These are phyloP conservation scores for Selene dorsalis DNA, from an alignment of 2,797 vertebrate genomes.

Conservation along the genomic window DNA sequence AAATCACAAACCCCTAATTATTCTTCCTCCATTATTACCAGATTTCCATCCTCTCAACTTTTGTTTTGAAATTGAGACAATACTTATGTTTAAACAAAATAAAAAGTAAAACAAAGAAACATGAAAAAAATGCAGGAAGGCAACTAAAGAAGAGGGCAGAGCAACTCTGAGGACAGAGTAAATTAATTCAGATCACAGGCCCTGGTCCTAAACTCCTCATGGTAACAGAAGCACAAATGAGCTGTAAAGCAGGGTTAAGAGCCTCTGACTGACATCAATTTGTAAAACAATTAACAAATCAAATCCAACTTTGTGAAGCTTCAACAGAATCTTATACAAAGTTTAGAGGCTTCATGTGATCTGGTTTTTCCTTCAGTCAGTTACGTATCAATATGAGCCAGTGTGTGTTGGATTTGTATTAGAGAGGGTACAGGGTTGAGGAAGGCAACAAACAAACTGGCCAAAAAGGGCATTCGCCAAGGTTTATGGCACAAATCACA, in stretches of 20 bases:
- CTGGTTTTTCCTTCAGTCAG: constrained; percentile 45
- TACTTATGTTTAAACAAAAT: constrained; percentile 72
- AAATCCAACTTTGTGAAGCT: constrained; percentile 35
- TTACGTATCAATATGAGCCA: constrained; percentile 29
- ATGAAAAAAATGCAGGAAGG: constrained; percentile 73
- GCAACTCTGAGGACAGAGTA: constrained; percentile 41
- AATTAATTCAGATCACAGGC: constrained; percentile 27
- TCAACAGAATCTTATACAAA: constrained; percentile 33
- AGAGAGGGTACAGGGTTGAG: constrained; percentile 34
- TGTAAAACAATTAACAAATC: constrained; percentile 8
- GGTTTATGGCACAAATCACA: constrained; percentile 80
- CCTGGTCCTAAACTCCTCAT: constrained; percentile 20
- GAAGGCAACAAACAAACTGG: constrained; percentile 65
- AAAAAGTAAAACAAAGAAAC: constrained; percentile 54
- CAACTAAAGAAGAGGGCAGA: constrained; percentile 75
- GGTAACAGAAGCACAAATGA: constrained; percentile 51
- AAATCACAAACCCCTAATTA: constrained; percentile 58
- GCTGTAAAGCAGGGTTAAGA: constrained; percentile 39
- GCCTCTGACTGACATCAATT: constrained; percentile 20
- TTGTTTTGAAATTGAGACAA: constrained; percentile 71
- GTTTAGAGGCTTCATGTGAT: constrained; percentile 45
- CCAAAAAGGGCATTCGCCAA: constrained; percentile 65
- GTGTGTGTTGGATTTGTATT: constrained; percentile 28
- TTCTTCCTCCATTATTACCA: constrained; percentile 58
- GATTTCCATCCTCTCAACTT: constrained; percentile 59